Base-by-base conservation (phyloP, 2,888 invertebrate species). In the Coenonympha glycerion region DNA sequence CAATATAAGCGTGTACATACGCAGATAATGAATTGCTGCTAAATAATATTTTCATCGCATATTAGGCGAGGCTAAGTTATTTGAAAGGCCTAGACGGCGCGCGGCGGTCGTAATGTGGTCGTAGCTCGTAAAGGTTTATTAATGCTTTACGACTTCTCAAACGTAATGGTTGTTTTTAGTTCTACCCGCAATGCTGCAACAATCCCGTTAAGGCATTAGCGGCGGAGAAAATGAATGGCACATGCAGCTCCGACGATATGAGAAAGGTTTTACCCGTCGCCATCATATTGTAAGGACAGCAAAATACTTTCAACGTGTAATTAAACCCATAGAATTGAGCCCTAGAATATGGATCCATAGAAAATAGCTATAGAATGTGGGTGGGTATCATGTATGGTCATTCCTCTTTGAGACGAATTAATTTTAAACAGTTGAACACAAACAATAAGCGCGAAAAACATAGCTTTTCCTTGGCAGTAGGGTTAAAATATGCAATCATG, bases 41-140 rank as follows among this genome's bases (percentile, higher is more conserved):
- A 33, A 31, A 22, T 44, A 33, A n/a, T n/a, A n/a, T n/a, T n/a
- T n/a, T 44, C 9, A 21, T 33, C 8, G 22, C 16, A 45, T 15
- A 31, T 44, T 22, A 45, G 19, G 16, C 34, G 24, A 22, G 5
- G 50, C 49, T 24, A 41, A 31, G 46, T 51, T 40, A 48, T 51
- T 53, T 37, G 39, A 49, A 47, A 53, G 41, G 49, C 48, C 51
- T 48, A 46, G 54, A 47, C 44, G 47, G 30, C 34, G 21, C 40
- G 33, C 46, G 47, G 6, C 5, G 3, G 15, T 16, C 31, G 31
- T 58, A 56, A 56, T n/a, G n/a, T n/a, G 21, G 45, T 39, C 46
- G 47, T 15, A 13, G 3, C 31, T 16, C 31, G 31, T 58, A 56
- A 56, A 56, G 49, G 49, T 48, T 50, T 58, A 56, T 58, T 56